These are phyloP conservation scores for Sphenopsis melanotis DNA, from an alignment of 2,797 vertebrate species.

Conservation along the genomic window DNA sequence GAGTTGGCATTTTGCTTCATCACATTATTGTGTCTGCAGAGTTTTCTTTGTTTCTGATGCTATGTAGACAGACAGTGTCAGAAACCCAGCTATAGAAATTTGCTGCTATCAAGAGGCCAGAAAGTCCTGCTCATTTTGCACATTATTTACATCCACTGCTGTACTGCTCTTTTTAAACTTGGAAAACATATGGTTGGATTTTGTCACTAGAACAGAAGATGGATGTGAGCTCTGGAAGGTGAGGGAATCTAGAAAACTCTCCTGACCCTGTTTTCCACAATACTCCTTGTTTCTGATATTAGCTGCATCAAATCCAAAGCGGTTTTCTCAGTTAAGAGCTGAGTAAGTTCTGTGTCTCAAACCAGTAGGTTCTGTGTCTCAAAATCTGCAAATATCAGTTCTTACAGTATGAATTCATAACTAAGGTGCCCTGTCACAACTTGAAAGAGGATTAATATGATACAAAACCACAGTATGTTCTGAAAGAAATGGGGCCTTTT, in stretches of 20 bases:
- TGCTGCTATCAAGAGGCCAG: not conserved
- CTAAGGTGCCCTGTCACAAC: not conserved
- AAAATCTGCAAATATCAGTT: not conserved
- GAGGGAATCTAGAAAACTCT: not conserved
- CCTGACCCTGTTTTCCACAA: not conserved
- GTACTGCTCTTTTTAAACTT: not conserved
- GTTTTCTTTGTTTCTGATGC: not conserved
- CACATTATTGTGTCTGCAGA: not conserved
- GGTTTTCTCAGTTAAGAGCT: not conserved
- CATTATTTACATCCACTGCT: not conserved
- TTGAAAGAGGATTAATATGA: not conserved
- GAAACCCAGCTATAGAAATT: not conserved
- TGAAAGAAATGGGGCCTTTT: not conserved
- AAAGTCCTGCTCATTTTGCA: not conserved
- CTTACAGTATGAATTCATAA: not conserved
- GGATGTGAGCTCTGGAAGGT: not conserved
- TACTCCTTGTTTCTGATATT: not conserved
- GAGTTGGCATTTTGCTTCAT: not conserved
- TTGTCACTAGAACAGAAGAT: not conserved
- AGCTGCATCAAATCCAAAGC: not conserved
- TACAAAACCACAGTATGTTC: not conserved
- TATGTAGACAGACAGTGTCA: not conserved
- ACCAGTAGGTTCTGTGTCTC: no score
- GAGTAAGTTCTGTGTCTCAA: no score
- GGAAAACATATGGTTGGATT: not conserved